Conservation (phyloP, 2,797 vertebrate genomes). For the Urophycis tenuis region DNA sequence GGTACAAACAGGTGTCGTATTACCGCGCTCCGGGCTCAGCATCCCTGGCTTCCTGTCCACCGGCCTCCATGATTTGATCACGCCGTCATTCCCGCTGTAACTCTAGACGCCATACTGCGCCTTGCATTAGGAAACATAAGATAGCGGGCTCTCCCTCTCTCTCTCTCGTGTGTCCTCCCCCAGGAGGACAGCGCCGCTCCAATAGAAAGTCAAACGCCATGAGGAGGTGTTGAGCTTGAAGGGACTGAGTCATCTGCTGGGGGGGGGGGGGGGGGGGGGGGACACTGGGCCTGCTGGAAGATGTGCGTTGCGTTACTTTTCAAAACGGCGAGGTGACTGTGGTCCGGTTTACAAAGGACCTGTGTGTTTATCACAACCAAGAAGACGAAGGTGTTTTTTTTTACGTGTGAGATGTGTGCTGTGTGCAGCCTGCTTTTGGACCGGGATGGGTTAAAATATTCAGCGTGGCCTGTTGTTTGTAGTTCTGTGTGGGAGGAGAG, state of each 20-base stretch:
- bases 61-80: background rate
- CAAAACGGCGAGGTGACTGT: background rate
- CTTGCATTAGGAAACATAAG: background rate
- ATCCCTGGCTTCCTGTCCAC: background rate
- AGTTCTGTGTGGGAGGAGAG: conserved; percentile 66
- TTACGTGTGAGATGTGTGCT: conserved; percentile 3
- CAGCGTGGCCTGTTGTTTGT: conserved; percentile 53
- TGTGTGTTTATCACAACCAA: no score
- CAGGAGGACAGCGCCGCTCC: no score
- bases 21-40: background rate
- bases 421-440: conserved; percentile 27
- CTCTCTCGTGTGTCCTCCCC: no score
- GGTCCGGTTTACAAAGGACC: background rate
- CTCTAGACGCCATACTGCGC: background rate
- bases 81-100: background rate
- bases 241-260: background rate
- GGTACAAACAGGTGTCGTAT: background rate
- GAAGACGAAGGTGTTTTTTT: background rate
- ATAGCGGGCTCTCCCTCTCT: no score
- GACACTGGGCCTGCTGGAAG: background rate
- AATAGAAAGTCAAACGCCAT: background rate
- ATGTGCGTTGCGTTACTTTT: background rate
- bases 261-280: no score
- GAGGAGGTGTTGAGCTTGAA: background rate
- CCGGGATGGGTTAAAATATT: conserved; percentile 64